Conservation (phyloP, 2,888 invertebrate species). For the Stenurella melanura region DNA sequence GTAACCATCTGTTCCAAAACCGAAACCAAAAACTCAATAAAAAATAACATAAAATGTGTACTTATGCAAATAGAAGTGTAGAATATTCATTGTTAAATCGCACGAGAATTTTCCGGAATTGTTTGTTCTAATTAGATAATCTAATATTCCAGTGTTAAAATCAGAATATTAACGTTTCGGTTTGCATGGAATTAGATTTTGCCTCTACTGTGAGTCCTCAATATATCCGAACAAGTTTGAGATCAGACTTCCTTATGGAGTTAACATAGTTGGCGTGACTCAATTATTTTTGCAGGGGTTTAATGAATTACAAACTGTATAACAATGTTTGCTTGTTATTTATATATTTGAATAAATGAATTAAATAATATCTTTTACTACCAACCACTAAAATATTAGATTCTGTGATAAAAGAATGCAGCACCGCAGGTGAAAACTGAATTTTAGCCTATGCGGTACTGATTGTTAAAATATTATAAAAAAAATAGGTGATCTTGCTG, state of each 20-base stretch:
- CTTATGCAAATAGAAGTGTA: slow-evolving; percentile 1
- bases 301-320: background rate
- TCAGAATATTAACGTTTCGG: slow-evolving; percentile 23
- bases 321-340: background rate
- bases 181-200: slow-evolving; percentile 24
- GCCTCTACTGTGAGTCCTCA: slow-evolving; percentile 9
- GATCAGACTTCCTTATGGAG: slow-evolving; percentile 7
- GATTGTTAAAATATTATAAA: no score
- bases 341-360: no score
- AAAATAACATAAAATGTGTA: slow-evolving; percentile 13
- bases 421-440: no score
- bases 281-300: background rate
- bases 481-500: no score
- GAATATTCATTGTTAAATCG: slow-evolving; percentile 9
- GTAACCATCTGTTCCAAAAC: slow-evolving; percentile 13
- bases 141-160: slow-evolving; percentile 22
- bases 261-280: slow-evolving; percentile 10
- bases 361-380: no score
- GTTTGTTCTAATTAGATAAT: slow-evolving; percentile 28
- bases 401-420: no score
- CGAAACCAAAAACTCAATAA: slow-evolving; percentile 12
- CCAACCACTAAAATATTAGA: no score
- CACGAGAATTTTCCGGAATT: slow-evolving; percentile 11
- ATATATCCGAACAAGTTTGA: slow-evolving; percentile 10
- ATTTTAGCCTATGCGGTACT: no score